These are phyloP conservation scores for Atherinomorus stipes DNA, from an alignment of 2,113 vertebrate genomes.

Conservation along the genomic window DNA sequence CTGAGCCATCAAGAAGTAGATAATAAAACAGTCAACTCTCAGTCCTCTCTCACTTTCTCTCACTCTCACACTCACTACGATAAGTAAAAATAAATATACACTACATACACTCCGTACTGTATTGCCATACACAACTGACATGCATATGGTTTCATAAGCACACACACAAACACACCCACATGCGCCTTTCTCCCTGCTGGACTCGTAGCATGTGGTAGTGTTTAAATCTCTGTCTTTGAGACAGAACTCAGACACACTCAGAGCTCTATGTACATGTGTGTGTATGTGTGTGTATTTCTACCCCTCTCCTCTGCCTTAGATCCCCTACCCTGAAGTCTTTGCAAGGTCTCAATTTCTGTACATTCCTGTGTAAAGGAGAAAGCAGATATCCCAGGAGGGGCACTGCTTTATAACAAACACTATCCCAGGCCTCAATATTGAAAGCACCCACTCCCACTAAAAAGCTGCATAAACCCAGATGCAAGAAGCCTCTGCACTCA, in stretches of 20 bases:
- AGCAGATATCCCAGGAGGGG: conserved; percentile 67
- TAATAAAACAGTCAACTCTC: conserved; percentile 70
- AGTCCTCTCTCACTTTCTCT: conserved; percentile 21
- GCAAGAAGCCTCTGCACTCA: conserved; percentile 9
- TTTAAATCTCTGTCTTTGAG: conserved; percentile 72
- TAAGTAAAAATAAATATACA: conserved; percentile 39
- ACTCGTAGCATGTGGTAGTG: conserved; percentile 76
- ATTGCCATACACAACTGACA: conserved; percentile 21
- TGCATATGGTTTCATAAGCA: conserved; percentile 40
- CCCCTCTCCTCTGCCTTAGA: conserved; percentile 43
- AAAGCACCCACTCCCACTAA: conserved; percentile 41
- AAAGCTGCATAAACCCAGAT: conserved; percentile 39
- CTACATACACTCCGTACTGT: conserved; percentile 13
- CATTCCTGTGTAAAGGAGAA: conserved; percentile 68
- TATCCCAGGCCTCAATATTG: conserved; percentile 38
- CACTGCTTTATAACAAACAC: conserved; percentile 63
- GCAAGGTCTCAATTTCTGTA: conserved; percentile 60
- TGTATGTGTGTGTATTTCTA: conserved; percentile 21
- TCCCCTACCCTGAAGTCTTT: conserved; percentile 43
- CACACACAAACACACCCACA: conserved; percentile 21
- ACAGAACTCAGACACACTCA: conserved; percentile 50
- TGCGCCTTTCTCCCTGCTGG: conserved; percentile 48
- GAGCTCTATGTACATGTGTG: not conserved
- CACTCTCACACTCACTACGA: conserved; percentile 6
- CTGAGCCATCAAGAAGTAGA: conserved; percentile 59